Evolutionary conservation across 2,888 invertebrate species (phyloP), one percentile per base, ranked within the genome.

Genomic region (Habrosyne pyritoides): DNA sequence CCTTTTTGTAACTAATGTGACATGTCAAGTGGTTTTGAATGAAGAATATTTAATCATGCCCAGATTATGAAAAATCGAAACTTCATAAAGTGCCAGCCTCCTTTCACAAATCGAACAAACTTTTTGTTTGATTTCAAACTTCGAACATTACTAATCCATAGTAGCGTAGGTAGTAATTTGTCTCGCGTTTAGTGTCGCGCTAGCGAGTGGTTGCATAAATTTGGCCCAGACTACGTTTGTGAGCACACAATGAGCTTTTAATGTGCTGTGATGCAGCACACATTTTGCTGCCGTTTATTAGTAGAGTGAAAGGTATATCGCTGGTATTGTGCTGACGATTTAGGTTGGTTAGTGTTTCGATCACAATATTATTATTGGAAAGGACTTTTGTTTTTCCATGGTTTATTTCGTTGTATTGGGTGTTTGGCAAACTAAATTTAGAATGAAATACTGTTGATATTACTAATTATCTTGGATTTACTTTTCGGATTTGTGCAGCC

Each of bases 141-240:
- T 42, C 7, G 14, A 42, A 42, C 8, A 18, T 10, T 18, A 18
- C 14, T 5, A 42, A n/a, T 42, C 18, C 18, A 18, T 18, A 42
- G 18, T 18, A 42, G 42, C 28, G 57, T 63, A 60, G 57, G 54
- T 62, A 61, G 66, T 64, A 75, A 75, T 74, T 75, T 74, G 73
- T 72, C 75, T 68, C 59, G 52, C 66, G 62, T 72, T 73, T 67
- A 63, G 60, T 63, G 60, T 63, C 58, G 54, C 42, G 42, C 42
- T 18, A 8, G 56, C 56, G 58, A 55, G 71, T 52, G 74, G 76
- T 75, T 71, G 74, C 76, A 74, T 74, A 74, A 74, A 74, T 74
- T 75, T 68, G 52, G 63, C 60, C 57, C 63, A 69, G 59, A 52
- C 66, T 30, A 54, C 57, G 65, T 62, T 63, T 66, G 60, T 64